Evolutionary conservation across 2,888 invertebrate species (phyloP).

Genomic region (Merodon equestris): DNA sequence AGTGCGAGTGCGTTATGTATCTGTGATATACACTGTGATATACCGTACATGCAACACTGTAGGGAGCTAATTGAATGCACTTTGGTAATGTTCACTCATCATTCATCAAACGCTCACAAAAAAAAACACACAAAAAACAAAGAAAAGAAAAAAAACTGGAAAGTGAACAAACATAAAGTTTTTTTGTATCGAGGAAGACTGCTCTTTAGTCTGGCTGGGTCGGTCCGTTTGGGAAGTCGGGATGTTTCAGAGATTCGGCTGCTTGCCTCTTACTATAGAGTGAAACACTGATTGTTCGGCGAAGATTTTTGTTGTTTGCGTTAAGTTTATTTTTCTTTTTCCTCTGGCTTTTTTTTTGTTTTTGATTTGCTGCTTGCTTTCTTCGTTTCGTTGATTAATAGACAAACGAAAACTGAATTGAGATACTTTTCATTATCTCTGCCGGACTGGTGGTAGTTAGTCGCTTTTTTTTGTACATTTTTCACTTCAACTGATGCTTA

Average conservation of each 20-base stretch:
- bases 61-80: slow-evolving; percentile 55
- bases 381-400: slow-evolving; percentile 30
- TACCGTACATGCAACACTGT: slow-evolving; percentile 46
- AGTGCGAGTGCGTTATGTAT: slow-evolving; percentile 4
- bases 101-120: slow-evolving; percentile 54
- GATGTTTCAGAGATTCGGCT: no score
- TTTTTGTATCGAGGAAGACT: slow-evolving; percentile 3
- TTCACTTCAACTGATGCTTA: no score
- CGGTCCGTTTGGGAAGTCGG: no score
- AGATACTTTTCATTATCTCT: slow-evolving; percentile 38
- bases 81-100: slow-evolving; percentile 62
- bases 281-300: slow-evolving; percentile 30
- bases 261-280: slow-evolving; percentile 13
- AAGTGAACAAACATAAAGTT: slow-evolving; percentile 30
- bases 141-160: neutral
- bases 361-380: no score
- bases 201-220: no score
- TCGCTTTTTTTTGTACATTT: neutral
- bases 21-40: slow-evolving; percentile 21
- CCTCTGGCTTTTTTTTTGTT: slow-evolving; percentile 2
- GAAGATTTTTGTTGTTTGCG: slow-evolving; percentile 14
- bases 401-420: slow-evolving; percentile 31
- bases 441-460: no score
- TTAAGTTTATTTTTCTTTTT: slow-evolving; percentile 5
- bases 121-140: slow-evolving; percentile 8